These are phyloP conservation scores for Pungitius pungitius DNA, from an alignment of 2,113 vertebrate species.

Conservation along the genomic window DNA sequence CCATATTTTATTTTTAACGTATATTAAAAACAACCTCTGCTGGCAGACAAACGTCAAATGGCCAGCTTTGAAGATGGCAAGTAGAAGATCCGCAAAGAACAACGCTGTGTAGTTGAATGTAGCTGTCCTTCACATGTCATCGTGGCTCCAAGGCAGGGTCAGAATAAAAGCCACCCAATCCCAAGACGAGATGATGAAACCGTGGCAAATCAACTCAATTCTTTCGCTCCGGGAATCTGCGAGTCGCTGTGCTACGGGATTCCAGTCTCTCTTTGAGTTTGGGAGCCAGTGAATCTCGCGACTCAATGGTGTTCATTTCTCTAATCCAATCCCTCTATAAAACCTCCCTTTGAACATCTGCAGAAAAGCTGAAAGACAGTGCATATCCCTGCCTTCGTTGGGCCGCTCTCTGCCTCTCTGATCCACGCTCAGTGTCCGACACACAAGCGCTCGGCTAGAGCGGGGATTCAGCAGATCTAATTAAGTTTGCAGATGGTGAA, in stretches of 20 bases:
- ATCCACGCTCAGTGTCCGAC: conserved; percentile 63
- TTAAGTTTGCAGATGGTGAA: conserved; percentile 73
- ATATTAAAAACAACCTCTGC: conserved; percentile 13
- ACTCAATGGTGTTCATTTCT: conserved; percentile 76
- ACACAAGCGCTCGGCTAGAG: conserved; percentile 33
- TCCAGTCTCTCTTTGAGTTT: conserved; percentile 68
- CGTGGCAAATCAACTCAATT: conserved; percentile 75
- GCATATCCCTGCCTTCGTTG: conserved; percentile 44
- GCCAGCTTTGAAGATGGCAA: conserved; percentile 8
- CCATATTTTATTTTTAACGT: conserved; percentile 55
- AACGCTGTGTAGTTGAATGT: neutral
- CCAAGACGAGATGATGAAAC: conserved; percentile 73
- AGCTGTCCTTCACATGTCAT: conserved; percentile 61
- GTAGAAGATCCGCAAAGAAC: conserved; percentile 1
- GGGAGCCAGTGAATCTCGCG: conserved; percentile 64
- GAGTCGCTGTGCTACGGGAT: conserved; percentile 62
- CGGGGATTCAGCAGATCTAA: conserved; percentile 65
- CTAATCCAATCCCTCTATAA: conserved; percentile 76
- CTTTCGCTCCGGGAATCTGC: conserved; percentile 52
- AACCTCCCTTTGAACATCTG: conserved; percentile 72
- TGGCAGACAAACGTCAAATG: conserved; percentile 38
- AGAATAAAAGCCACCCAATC: conserved; percentile 57
- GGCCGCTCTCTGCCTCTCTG: conserved; percentile 52
- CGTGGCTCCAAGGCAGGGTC: conserved; percentile 55
- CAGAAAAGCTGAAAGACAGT: conserved; percentile 67